A percentile compares a stretch with the other conserved stretches of the same genome.
Evolutionary conservation across 2,888 invertebrate species (phyloP).

Genomic region (Agrochola lota): DNA sequence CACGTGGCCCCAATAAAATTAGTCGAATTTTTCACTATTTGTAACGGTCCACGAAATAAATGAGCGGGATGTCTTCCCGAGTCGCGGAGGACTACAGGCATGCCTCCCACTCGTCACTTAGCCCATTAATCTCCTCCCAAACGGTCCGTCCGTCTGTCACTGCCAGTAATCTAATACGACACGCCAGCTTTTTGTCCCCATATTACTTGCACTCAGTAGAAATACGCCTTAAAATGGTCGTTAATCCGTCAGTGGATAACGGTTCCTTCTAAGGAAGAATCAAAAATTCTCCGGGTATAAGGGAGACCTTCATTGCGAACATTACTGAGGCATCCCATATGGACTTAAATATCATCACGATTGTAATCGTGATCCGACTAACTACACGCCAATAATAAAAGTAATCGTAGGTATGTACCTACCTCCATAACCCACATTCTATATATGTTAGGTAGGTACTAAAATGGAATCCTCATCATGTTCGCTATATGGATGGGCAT

Average conservation of each 20-base stretch:
- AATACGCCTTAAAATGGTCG: constrained; percentile 84
- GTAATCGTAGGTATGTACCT: constrained; percentile 5
- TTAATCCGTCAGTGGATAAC: constrained; percentile 84
- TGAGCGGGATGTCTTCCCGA: constrained; percentile 79
- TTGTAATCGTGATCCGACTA: constrained; percentile 46
- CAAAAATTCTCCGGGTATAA: constrained; percentile 78
- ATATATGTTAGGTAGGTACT: constrained; percentile 2
- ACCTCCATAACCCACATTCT: constrained; percentile 42
- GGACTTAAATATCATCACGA: constrained; percentile 61
- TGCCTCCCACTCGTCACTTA: constrained; percentile 88
- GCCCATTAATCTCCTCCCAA: constrained; percentile 88
- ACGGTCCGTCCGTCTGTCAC: constrained; percentile 88
- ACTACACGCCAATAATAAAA: constrained; percentile 38
- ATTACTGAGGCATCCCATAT: constrained; percentile 58
- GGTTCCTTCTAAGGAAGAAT: constrained; percentile 80
- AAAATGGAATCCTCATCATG: constrained; percentile 15
- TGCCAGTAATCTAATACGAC: constrained; percentile 90
- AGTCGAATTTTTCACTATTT: constrained; percentile 83
- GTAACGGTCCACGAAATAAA: constrained; percentile 82
- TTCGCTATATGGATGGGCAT: not conserved
- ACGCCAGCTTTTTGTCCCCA: constrained; percentile 89
- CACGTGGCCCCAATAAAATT: constrained; percentile 73
- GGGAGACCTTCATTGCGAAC: constrained; percentile 69
- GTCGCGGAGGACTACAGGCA: constrained; percentile 74
- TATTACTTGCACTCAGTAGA: constrained; percentile 85